These are phyloP conservation scores for Poeciliopsis prolifica DNA, from an alignment of 2,113 vertebrate genomes.

Conservation along the genomic window DNA sequence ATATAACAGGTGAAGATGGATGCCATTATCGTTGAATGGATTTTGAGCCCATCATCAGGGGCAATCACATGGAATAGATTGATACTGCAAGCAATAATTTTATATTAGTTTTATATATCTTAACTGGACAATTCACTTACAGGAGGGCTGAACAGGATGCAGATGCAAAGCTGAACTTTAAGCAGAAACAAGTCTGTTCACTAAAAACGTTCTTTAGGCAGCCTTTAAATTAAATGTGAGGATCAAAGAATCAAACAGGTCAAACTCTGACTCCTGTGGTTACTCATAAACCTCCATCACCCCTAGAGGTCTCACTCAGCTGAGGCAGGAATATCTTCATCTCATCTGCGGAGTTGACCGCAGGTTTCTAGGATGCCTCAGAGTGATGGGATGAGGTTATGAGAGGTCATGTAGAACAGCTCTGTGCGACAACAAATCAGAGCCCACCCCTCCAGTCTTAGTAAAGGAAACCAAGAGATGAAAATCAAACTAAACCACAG, in stretches of 20 bases:
- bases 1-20: slow-evolving; percentile 73
- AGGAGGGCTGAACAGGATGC: slow-evolving; percentile 62
- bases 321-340: slow-evolving; percentile 76
- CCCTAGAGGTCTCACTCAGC: slow-evolving; percentile 44
- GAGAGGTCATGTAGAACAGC: slow-evolving; percentile 78
- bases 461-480: slow-evolving; percentile 84
- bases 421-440: slow-evolving; percentile 76
- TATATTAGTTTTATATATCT: slow-evolving; percentile 73
- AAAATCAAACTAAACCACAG: slow-evolving; percentile 76
- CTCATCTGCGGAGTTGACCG: slow-evolving; percentile 61
- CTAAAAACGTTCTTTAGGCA: not conserved
- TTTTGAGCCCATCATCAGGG: slow-evolving; percentile 75
- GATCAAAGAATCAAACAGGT: slow-evolving; percentile 28
- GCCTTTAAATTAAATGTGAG: slow-evolving; percentile 25
- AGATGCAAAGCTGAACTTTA: slow-evolving; percentile 4
- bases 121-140: slow-evolving; percentile 63
- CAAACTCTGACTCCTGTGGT: slow-evolving; percentile 33
- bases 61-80: slow-evolving; percentile 81
- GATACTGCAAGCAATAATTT: slow-evolving; percentile 75
- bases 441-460: slow-evolving; percentile 79
- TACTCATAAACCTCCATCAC: slow-evolving; percentile 34
- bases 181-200: slow-evolving; percentile 1
- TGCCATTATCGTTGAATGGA: slow-evolving; percentile 76
- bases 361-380: slow-evolving; percentile 56
- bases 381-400: slow-evolving; percentile 70